Evolutionary conservation across 2,888 invertebrate species (phyloP).

Genomic region (Xylota segnis): DNA sequence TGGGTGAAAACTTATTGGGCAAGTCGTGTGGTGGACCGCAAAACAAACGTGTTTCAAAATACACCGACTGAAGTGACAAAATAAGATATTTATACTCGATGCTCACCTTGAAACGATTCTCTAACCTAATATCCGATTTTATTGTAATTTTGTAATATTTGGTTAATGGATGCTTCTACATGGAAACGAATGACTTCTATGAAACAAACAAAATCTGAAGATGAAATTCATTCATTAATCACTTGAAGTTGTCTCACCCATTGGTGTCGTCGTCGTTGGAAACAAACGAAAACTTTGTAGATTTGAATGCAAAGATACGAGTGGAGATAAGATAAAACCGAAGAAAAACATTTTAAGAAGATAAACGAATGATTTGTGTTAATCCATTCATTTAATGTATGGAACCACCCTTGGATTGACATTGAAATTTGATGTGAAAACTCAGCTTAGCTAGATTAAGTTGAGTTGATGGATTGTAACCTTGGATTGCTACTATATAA

Average conservation of each 20-base stretch:
- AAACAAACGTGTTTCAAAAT: not conserved
- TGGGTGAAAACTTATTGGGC: conserved; percentile 42
- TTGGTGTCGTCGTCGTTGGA: too few species aligned
- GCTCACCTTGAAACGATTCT: not conserved
- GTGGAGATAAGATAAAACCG: not conserved
- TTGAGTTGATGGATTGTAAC: too few species aligned
- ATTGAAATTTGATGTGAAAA: too few species aligned
- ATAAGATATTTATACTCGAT: not conserved
- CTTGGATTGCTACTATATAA: too few species aligned
- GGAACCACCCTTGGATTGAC: too few species aligned
- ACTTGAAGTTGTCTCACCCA: not conserved
- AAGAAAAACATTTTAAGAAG: too few species aligned
- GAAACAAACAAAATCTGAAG: not conserved
- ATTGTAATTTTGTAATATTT: not conserved
- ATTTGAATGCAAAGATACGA: not conserved
- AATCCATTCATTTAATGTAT: too few species aligned
- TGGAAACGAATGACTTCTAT: not conserved
- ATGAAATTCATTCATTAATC: not conserved
- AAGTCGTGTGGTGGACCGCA: not conserved
- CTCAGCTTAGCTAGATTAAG: too few species aligned
- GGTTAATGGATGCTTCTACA: not conserved
- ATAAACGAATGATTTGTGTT: too few species aligned
- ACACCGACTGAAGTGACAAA: not conserved
- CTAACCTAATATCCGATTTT: not conserved
- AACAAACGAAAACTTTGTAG: not conserved